These are phyloP conservation scores for Pycnonotus jocosus DNA, from an alignment of 2,113 vertebrate genomes.

Conservation along the genomic window DNA sequence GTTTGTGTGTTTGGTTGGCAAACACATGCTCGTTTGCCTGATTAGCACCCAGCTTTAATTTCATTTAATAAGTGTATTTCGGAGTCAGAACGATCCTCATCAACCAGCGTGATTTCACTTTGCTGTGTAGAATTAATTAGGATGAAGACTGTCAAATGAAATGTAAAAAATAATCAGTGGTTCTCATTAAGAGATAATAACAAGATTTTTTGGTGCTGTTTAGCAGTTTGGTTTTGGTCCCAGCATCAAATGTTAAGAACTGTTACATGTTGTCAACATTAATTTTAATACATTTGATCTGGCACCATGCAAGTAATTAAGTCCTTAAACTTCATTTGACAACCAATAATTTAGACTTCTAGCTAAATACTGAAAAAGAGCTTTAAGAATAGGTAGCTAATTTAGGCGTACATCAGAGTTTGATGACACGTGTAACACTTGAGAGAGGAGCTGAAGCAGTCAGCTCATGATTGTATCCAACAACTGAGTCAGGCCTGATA, in stretches of 20 bases:
- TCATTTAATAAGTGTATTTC: slow-evolving; percentile 31
- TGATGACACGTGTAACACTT: not conserved
- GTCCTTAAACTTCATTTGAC: slow-evolving; percentile 12
- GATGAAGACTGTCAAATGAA: slow-evolving; percentile 18
- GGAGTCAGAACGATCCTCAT: not conserved
- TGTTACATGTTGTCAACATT: not conserved
- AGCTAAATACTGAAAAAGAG: not conserved
- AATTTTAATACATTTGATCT: slow-evolving; percentile 13
- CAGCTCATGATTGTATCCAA: not conserved
- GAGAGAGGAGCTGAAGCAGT: not conserved
- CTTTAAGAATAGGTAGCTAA: not conserved
- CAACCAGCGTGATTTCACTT: slow-evolving; percentile 27
- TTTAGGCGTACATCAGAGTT: not conserved
- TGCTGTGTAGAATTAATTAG: slow-evolving; percentile 21
- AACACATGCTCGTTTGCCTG: not conserved
- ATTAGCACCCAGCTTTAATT: slow-evolving; percentile 39
- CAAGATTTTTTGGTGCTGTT: not conserved
- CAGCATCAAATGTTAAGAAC: slow-evolving; percentile 16
- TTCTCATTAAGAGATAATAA: slow-evolving; percentile 45
- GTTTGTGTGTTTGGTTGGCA: slow-evolving; percentile 32
- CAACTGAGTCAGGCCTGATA: not conserved
- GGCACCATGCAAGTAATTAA: slow-evolving; percentile 15
- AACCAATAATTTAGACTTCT: not conserved
- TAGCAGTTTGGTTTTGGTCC: slow-evolving; percentile 7
- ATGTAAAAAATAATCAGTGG: slow-evolving; percentile 42